Percentiles rank a stretch among this genome's conserved stretches.
Conservation (phyloP, 2,797 vertebrate genomes). For the Melanitta fusca region DNA sequence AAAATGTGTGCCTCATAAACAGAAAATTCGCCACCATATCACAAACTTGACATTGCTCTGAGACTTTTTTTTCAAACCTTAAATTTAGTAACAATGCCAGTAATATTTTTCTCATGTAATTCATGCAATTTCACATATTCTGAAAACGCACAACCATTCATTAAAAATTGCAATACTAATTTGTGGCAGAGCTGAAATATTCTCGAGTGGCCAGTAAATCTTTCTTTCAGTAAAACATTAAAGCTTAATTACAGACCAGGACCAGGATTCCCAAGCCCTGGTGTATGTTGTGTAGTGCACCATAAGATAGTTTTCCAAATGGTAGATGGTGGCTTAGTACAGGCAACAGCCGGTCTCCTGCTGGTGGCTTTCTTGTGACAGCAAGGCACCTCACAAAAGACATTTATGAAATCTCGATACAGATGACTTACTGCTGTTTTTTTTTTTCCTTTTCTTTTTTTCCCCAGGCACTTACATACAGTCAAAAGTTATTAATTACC, state of each 20-base stretch:
- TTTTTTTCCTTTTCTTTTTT: background rate
- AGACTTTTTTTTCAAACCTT: background rate
- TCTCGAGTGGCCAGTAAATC: background rate
- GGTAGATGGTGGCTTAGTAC: background rate
- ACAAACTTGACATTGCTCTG: background rate
- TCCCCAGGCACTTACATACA: background rate
- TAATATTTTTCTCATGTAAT: background rate
- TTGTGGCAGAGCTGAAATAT: background rate
- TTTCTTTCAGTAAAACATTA: background rate
- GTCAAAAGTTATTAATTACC: background rate
- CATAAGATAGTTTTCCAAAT: background rate
- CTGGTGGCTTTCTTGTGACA: background rate
- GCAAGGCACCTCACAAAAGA: background rate
- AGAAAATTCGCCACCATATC: background rate
- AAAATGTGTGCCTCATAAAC: background rate
- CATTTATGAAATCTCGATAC: background rate
- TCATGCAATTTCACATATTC: background rate
- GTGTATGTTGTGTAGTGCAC: fast-evolving
- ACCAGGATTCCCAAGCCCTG: background rate
- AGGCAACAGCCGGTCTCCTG: background rate
- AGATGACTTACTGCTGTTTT: background rate
- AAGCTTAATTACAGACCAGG: background rate
- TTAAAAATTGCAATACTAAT: background rate
- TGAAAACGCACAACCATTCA: background rate
- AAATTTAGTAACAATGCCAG: background rate